A percentile compares a stretch with the other conserved stretches of the same genome.
phyloP scores from a whole-genome alignment of 2,113 vertebrate species.

The Ctenodactylus gundi region DNA sequence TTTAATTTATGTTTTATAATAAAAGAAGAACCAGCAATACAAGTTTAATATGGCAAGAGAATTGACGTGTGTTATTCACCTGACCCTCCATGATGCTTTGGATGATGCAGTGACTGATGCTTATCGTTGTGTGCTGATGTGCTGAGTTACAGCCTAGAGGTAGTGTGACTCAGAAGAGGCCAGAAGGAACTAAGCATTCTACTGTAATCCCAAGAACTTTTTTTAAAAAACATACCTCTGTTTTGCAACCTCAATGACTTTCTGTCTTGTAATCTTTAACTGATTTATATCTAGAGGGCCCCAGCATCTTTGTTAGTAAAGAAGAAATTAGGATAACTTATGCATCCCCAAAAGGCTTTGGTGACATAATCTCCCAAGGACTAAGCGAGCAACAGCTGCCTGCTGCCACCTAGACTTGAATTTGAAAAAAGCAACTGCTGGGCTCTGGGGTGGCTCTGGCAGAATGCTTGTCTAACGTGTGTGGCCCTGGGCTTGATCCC shows the following conservation, averaged over 20 bases:
- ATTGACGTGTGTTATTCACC: background rate
- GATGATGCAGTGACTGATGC: background rate
- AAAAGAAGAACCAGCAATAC: constrained; percentile 50
- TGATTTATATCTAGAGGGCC: background rate
- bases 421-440: background rate
- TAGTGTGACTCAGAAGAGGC: background rate
- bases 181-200: background rate
- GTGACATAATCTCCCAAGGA: background rate
- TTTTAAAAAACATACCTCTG: background rate
- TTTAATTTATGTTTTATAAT: constrained; percentile 31
- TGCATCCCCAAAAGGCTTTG: background rate
- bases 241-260: constrained; percentile 11
- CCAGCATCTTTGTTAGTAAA: background rate
- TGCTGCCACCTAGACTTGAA: background rate
- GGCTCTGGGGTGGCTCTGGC: background rate
- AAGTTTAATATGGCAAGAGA: constrained; percentile 2
- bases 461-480: background rate
- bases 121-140: background rate
- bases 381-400: background rate
- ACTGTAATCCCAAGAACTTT: background rate
- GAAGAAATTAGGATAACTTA: background rate
- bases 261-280: constrained; percentile 24
- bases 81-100: background rate
- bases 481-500: background rate
- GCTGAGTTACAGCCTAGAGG: background rate